Conservation (phyloP, 2,113 vertebrate genomes). For the Peromyscus maniculatus region DNA sequence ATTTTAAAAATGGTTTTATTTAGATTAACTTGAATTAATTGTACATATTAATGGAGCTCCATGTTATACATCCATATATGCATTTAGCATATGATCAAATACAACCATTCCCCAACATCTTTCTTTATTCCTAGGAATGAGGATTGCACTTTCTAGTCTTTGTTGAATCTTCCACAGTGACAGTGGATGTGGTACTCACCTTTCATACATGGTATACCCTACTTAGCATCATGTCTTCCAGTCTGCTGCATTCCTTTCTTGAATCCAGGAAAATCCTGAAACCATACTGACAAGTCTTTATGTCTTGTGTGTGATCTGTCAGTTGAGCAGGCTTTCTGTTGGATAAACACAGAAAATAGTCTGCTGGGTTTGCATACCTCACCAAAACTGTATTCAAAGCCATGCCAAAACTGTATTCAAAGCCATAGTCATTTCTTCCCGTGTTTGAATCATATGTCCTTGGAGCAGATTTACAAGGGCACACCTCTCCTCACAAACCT, state of each 20-base stretch:
- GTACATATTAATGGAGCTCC: not conserved
- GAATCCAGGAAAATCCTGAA: not conserved
- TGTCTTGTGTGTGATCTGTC: not conserved
- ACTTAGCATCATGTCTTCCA: too few relatives aligned
- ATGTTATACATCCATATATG: too few relatives aligned
- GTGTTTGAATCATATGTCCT: not conserved
- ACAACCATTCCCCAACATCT: rapidly evolving
- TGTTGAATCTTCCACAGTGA: not conserved
- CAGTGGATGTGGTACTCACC: not conserved
- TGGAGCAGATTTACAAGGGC: too few relatives aligned
- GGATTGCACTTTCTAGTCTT: not conserved
- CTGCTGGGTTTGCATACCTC: not conserved
- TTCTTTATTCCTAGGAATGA: not conserved
- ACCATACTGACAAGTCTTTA: not conserved
- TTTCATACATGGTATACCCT: too few relatives aligned
- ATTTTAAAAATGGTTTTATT: not conserved
- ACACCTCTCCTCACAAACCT: not conserved
- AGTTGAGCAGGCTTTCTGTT: too few relatives aligned
- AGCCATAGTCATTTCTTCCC: not conserved
- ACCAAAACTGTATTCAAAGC: not conserved
- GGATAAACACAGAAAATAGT: not conserved
- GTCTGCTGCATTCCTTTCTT: not conserved
- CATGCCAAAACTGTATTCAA: not conserved
- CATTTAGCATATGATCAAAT: not conserved
- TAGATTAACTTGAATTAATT: not conserved